These are phyloP conservation scores for Pseudomyrmex concolor DNA, from an alignment of 1,140 invertebrate genomes.

Conservation along the genomic window DNA sequence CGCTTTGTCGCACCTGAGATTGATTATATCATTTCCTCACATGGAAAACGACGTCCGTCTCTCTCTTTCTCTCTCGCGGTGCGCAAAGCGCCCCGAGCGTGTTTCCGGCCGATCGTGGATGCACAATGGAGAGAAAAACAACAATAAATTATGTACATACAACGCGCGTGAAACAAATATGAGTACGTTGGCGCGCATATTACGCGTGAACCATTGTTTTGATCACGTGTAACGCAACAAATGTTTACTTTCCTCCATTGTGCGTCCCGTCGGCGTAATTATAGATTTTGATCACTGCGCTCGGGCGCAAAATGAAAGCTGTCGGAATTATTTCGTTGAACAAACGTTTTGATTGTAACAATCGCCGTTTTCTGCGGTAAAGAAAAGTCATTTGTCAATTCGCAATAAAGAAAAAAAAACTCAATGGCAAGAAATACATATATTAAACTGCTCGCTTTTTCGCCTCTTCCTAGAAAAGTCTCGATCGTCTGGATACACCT, in stretches of 20 bases:
- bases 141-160: neutral
- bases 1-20: conserved; percentile 94
- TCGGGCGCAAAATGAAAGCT: too few species aligned
- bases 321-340: neutral
- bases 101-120: neutral
- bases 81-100: too few species aligned
- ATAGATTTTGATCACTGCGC: conserved; percentile 3
- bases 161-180: neutral
- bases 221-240: neutral
- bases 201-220: conserved; percentile 11
- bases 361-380: neutral
- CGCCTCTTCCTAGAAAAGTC: conserved; percentile 31
- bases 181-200: neutral
- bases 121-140: conserved; percentile 16
- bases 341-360: neutral
- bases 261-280: neutral
- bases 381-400: neutral
- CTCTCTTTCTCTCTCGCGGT: neutral
- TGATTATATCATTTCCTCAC: conserved; percentile 23
- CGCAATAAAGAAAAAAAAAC: neutral
- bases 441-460: conserved; percentile 21
- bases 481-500: neutral
- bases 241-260: conserved; percentile 9
- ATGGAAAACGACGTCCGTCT: conserved; percentile 5
- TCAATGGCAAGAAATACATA: neutral